Evolutionary conservation across 1,140 invertebrate genomes (phyloP), one percentile per base, ranked within the genome.

Genomic region (Sipha flava): DNA sequence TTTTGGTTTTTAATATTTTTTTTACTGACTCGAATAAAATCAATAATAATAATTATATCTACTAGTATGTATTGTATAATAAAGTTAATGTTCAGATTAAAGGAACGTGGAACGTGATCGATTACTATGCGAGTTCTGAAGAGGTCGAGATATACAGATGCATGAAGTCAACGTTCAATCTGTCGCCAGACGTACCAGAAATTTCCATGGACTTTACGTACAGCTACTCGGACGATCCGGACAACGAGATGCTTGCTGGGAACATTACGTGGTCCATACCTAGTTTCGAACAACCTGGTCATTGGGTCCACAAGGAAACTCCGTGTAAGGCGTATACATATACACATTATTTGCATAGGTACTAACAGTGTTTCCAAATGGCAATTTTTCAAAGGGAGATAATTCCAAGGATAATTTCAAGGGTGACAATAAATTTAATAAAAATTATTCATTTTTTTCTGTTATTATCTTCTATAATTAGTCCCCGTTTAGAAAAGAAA

Each of bases 201-300:
- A 89, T 93, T 54, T 92, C 91, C 3, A 94, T 95, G 93, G 93
- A 93, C 84, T 94, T 95, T 84, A 94, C 91, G 9, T 95, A 94
- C 83, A 92, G 90, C 73, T 95, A 92, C 82, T 90, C 89, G 0
- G 92, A 94, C 83, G 93, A 95, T 86, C 94, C 93, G 0, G 85
- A 92, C 9, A 90, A 92, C 31, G 93, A 95, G 84, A 88, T 89
- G 80, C 88, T 95, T 6, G 85, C 90, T 16, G 93, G 93, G 1
- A 95, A 94, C 84, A 94, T 95, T 73, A 95, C 93, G 0, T 95
- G 93, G 93, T 88, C 89, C 81, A 91, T 95, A 80, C 92, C 91
- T 0, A 89, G 92, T 80, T 85, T 90, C 29, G 88, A 87, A 16
- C 85, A 89, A 73, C 92, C 92, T 0, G 92, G 92, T 0, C 93